These are phyloP conservation scores for Neotoma lepida DNA, from an alignment of 2,113 vertebrate species.

Conservation along the genomic window DNA sequence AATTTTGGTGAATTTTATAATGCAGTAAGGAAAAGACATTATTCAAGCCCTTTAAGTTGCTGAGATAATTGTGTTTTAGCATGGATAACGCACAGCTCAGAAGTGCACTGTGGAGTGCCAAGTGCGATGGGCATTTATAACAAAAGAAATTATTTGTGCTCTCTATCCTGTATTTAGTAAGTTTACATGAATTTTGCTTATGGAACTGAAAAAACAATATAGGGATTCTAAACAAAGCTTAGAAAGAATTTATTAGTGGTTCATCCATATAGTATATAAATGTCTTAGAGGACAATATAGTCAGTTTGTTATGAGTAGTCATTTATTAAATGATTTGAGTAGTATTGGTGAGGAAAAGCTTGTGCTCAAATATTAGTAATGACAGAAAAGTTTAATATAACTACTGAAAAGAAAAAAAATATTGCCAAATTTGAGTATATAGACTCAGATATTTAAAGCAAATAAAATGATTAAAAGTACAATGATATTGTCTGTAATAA, in stretches of 20 bases:
- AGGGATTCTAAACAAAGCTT: constrained; percentile 22
- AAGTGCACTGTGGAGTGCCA: background rate
- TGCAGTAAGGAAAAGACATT: background rate
- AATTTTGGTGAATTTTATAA: background rate
- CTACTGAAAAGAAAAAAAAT: constrained; percentile 19
- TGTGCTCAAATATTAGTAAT: background rate
- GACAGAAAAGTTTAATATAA: constrained; percentile 7
- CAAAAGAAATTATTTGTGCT: constrained; percentile 26
- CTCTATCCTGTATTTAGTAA: constrained; percentile 12
- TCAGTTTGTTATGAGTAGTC: background rate
- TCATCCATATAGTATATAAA: constrained; percentile 1
- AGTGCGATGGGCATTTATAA: background rate
- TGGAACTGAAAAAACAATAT: constrained; percentile 10
- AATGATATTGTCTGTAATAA: background rate
- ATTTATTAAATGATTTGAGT: constrained; percentile 40
- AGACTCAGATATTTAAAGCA: background rate
- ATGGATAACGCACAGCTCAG: background rate
- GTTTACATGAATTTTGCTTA: constrained; percentile 18
- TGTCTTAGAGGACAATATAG: background rate
- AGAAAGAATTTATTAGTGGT: background rate
- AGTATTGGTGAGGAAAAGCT: constrained; percentile 2
- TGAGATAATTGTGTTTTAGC: background rate
- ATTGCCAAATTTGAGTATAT: constrained; percentile 18
- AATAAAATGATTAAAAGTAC: background rate
- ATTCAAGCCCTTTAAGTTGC: background rate